These are phyloP conservation scores for Benitochromis conjunctus DNA, from an alignment of 2,113 vertebrate species.

Conservation along the genomic window DNA sequence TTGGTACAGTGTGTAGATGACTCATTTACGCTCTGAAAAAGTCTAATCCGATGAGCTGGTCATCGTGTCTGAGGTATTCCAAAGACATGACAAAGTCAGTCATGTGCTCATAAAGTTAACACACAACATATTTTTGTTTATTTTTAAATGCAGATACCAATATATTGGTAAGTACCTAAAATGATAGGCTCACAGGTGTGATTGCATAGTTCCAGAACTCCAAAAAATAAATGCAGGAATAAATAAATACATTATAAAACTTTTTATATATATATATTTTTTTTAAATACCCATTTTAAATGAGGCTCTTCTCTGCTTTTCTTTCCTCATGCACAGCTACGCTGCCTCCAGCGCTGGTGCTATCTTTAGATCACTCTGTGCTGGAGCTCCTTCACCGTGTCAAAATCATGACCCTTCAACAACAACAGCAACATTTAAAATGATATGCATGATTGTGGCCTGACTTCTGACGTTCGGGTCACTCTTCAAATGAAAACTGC, in stretches of 20 bases:
- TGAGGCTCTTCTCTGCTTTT: neutral
- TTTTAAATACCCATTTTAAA: neutral
- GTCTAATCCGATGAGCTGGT: too few species aligned
- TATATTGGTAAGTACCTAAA: too few species aligned
- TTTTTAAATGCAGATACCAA: too few species aligned
- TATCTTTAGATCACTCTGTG: neutral
- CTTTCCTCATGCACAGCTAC: neutral
- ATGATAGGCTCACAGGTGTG: neutral
- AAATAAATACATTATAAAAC: neutral
- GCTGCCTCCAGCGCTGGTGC: accelerated
- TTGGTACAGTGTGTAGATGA: neutral
- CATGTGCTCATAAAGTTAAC: too few species aligned
- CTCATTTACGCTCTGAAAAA: neutral
- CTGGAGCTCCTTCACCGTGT: neutral
- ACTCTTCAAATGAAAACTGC: neutral
- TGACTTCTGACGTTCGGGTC: neutral
- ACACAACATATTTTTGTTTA: too few species aligned
- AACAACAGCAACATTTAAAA: neutral
- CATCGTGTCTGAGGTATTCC: too few species aligned
- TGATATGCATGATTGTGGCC: neutral
- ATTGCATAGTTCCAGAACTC: neutral
- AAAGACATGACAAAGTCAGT: too few species aligned
- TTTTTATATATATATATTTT: too few species aligned
- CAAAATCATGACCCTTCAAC: neutral
- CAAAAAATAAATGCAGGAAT: neutral